Percentiles rank a stretch among this genome's conserved stretches.
These are phyloP conservation scores for Callocephalon fimbriatum DNA, from an alignment of 2,113 vertebrate genomes.

Conservation along the genomic window DNA sequence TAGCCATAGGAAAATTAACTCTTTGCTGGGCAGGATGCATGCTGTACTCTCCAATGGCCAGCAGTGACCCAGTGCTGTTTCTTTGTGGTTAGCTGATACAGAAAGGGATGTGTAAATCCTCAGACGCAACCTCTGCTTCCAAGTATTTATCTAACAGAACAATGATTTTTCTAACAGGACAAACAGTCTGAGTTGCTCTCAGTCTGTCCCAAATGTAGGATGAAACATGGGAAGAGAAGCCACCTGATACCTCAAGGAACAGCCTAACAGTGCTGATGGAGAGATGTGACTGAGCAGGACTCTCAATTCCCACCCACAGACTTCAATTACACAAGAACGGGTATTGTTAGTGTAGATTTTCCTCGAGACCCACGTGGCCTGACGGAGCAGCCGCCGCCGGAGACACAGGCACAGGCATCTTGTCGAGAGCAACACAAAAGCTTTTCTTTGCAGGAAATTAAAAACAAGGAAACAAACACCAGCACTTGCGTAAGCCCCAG, in stretches of 20 bases:
- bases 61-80: not conserved
- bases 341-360: not conserved
- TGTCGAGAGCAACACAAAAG: constrained; percentile 26
- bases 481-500: constrained; percentile 6
- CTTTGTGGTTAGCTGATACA: not conserved
- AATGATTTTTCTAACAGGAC: not conserved
- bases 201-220: not conserved
- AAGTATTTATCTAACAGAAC: not conserved
- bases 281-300: not conserved
- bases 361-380: not conserved
- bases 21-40: not conserved
- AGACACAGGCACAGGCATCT: not conserved
- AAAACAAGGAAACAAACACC: constrained; percentile 50
- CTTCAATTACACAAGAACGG: not conserved
- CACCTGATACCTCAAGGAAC: not conserved
- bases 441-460: constrained; percentile 56
- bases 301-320: not conserved
- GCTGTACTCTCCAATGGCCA: not conserved
- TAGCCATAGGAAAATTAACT: not conserved
- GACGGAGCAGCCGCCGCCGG: not conserved
- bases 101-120: not conserved
- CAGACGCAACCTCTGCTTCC: not conserved
- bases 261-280: not conserved
- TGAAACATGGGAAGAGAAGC: not conserved
- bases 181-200: not conserved